Conservation (phyloP, 2,797 vertebrate species). For the Intellagama lesueurii region DNA sequence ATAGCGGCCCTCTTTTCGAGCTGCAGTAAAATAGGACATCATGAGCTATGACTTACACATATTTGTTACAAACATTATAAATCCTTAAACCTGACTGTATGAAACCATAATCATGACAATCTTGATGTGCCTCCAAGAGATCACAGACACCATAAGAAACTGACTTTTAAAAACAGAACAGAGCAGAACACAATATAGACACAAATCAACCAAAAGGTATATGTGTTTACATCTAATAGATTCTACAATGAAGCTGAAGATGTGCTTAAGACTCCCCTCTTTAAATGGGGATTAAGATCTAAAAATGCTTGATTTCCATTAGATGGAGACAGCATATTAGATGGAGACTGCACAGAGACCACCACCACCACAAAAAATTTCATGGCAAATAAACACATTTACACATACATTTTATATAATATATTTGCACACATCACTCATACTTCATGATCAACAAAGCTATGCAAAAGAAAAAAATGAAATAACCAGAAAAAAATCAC, state of each 20-base stretch:
- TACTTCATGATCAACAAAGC: background rate
- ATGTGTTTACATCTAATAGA: background rate
- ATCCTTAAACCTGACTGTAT: background rate
- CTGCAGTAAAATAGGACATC: slow-evolving; percentile 74
- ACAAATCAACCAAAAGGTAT: background rate
- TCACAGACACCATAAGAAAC: background rate
- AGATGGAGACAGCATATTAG: background rate
- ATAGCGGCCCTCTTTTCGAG: slow-evolving; percentile 93
- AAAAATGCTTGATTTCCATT: background rate
- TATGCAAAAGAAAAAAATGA: background rate
- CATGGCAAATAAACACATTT: background rate
- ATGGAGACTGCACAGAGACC: too few species aligned
- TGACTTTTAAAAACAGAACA: background rate
- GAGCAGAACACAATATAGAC: background rate
- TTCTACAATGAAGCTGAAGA: background rate
- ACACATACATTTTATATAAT: background rate
- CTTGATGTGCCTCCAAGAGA: background rate
- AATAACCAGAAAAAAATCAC: background rate
- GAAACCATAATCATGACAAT: background rate
- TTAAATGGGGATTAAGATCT: background rate
- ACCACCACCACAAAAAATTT: too few species aligned
- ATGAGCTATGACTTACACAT: slow-evolving; percentile 40
- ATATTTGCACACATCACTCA: background rate
- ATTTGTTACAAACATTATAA: slow-evolving; percentile 4
- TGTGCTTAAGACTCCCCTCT: background rate